Evolutionary conservation across 2,797 vertebrate genomes (phyloP), one percentile per base, ranked within the genome.

Genomic region (Oophaga sylvatica): DNA sequence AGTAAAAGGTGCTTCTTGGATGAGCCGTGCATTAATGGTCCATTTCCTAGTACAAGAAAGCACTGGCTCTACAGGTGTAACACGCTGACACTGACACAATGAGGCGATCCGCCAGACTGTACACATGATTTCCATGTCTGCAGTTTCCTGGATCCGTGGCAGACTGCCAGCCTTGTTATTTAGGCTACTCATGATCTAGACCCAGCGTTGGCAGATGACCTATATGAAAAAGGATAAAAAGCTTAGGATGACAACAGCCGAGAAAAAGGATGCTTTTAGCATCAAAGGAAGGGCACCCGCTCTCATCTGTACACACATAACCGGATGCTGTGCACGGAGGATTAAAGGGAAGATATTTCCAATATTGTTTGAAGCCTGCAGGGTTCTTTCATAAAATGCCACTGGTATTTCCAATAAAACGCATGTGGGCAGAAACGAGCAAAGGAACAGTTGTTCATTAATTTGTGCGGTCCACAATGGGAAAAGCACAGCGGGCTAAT

Each of bases 211-310:
- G 83, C 70, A 60, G 62, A 86, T 89, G 87, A 89, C 87, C 87
- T 86, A 89, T 89, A 89, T 89, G 87, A 67, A 59, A 88, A 85
- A 76, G 87, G 87, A 89, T 85, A 82, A 89, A 89, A 82, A 82
- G 87, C 87, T 89, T 89, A 89, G 83, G 16, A 77, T 85, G 83
- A 86, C 83, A 82, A 82, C 87, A 82, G 78, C 87, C 78, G 71
- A 86, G 79, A 81, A 86, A 89, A 86, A 48, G 53, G 71, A 82
- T 86, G 84, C 67, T 89, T 89, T 82, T 71, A 85, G 56, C 83
- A 82, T 89, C 87, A 86, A 89, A 85, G 86, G 85, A 80, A 89
- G 84, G 71, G 71, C 84, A 82, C 70, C 65, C 20, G 53, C 87
- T 77, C 77, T 82, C 70, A 85, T 89, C 70, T 78, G 87, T 86